Evolutionary conservation across 30 jellyfish, hydroid and myxozoan genomes (phyloP), one percentile per base, ranked within the genome.

Genomic region (Hydra vulgaris): DNA sequence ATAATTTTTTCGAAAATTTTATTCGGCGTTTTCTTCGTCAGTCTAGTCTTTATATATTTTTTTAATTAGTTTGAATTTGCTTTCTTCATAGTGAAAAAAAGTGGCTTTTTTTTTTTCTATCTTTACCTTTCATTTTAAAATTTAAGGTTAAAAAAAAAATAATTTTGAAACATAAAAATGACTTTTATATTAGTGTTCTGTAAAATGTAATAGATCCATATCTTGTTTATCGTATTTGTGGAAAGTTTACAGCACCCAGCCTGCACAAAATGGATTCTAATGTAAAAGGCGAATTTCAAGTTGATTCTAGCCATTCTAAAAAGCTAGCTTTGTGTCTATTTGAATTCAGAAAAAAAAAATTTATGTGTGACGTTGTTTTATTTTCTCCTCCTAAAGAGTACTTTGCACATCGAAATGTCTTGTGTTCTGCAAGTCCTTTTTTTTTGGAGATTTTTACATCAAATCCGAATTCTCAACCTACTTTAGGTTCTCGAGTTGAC

Each of bases 391-490:
- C 89, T 16, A 80, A 86, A 81, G 98, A 92, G 77, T 92, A 69
- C 80, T 74, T 92, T 24, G 96, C 96, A 18, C 98, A 92, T 80
- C 87, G 96, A 71, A 87, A 76, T 78, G 92, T 92, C 55, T 88
- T 92, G 23, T 66, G 98, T 72, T 96, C 98, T 0, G 95, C 98
- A 70, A 92, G 98, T 70, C 95, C 96, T 0, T 92, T 73, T 84
- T 79, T 92, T 25, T 73, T 89, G 72, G 85, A 92, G 12, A 56
- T 86, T 23, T 87, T 92, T 68, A 56, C 83, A 17, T 74, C 82
- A 69, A 88, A 83, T 27, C 84, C 27, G n/a, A 80, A 67, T 12
- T 21, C 77, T n/a, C 95, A 73, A 18, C 53, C 89, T 15, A 80
- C 95, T 67, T 90, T 75, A 17, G 98, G 98, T 18, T 72, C 86